These are phyloP conservation scores for Coecobrya sp. DNA, from an alignment of 2,888 invertebrate species.

Conservation along the genomic window DNA sequence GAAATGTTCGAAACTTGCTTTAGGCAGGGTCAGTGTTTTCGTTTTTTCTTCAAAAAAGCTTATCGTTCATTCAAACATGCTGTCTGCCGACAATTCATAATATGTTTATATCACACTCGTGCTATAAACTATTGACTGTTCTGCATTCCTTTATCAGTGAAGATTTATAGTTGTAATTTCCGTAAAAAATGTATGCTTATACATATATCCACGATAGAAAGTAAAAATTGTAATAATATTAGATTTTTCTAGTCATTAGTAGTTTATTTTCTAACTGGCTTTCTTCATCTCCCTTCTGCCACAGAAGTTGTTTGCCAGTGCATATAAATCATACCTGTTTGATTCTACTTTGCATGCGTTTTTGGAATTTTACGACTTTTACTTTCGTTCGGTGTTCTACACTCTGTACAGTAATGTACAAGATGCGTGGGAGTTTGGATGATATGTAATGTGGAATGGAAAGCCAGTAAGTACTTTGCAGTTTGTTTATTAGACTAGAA, in stretches of 20 bases:
- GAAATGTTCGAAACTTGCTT: conserved; percentile 60
- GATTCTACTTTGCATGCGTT: conserved; percentile 71
- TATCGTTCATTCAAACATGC: background rate
- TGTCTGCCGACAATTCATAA: background rate
- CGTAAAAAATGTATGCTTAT: conserved; percentile 17
- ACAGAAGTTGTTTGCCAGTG: conserved; percentile 53
- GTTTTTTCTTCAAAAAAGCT: conserved; percentile 30
- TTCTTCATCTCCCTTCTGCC: conserved; percentile 50
- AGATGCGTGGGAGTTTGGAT: conserved; percentile 71
- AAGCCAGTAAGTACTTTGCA: conserved; percentile 70
- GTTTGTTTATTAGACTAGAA: conserved; percentile 30
- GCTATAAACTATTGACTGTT: background rate
- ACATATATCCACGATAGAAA: background rate
- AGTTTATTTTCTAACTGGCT: conserved; percentile 42
- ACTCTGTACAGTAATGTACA: background rate
- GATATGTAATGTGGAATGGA: conserved; percentile 66
- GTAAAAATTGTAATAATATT: background rate
- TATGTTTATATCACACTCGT: no score
- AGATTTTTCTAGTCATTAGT: conserved; percentile 1
- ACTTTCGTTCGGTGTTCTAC: conserved; percentile 72
- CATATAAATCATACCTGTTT: conserved; percentile 69
- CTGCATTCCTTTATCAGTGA: background rate
- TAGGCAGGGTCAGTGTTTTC: conserved; percentile 80
- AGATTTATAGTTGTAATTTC: conserved; percentile 7
- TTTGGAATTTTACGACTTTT: conserved; percentile 76